Evolutionary conservation across 2,113 vertebrate genomes (phyloP).

Genomic region (Morone chrysops): DNA sequence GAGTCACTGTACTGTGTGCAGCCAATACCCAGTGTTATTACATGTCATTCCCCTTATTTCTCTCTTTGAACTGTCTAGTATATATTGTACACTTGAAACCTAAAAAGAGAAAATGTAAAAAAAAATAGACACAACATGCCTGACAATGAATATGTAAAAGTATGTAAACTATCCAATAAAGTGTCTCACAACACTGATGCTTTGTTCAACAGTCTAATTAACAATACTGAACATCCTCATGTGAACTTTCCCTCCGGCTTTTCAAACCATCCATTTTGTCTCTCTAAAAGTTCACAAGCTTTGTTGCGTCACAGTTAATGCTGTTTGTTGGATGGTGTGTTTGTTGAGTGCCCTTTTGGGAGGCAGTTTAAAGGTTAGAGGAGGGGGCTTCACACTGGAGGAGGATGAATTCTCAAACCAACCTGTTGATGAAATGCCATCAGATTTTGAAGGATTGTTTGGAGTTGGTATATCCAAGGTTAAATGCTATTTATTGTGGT

Average conservation of each 20-base stretch:
- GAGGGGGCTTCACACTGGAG: background rate
- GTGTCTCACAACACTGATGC: background rate
- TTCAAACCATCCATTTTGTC: background rate
- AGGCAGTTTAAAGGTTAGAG: background rate
- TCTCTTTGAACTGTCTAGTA: background rate
- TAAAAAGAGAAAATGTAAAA: too few species aligned
- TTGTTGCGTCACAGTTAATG: background rate
- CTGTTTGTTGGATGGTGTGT: background rate
- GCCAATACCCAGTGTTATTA: background rate
- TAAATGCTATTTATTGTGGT: background rate
- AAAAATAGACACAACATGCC: too few species aligned
- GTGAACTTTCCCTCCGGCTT: background rate
- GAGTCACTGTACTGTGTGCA: background rate
- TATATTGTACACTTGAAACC: too few species aligned
- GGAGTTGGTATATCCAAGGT: background rate
- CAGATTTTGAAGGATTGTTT: background rate
- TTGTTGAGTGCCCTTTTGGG: background rate
- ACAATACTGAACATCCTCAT: background rate
- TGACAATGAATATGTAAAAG: too few species aligned
- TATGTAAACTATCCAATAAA: background rate
- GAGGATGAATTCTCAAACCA: background rate
- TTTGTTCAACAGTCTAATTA: background rate
- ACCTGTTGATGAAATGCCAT: background rate
- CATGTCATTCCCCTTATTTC: background rate
- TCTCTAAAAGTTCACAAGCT: background rate